Evolutionary conservation across 2,113 vertebrate genomes (phyloP).

Genomic region (Phoxinus phoxinus): DNA sequence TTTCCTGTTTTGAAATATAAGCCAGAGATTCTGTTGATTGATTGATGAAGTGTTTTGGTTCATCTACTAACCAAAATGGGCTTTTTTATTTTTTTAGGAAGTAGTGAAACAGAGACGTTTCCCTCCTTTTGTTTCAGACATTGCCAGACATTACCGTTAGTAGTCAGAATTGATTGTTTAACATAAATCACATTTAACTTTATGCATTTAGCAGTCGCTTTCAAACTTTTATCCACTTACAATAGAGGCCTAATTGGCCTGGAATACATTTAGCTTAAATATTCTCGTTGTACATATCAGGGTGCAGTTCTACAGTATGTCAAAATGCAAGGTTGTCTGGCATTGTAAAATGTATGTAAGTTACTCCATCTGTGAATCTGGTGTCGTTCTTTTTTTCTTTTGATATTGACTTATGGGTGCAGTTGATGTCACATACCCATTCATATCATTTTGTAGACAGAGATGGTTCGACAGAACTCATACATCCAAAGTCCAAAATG

Average conservation of each 20-base stretch:
- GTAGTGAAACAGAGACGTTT: not conserved
- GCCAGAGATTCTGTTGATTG: not conserved
- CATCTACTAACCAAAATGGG: conserved; percentile 3
- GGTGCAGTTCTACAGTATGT: conserved; percentile 53
- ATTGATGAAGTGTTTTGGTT: not conserved
- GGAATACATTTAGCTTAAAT: not conserved
- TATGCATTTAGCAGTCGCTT: not conserved
- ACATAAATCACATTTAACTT: not conserved
- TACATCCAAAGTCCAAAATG: not conserved
- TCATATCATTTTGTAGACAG: not conserved
- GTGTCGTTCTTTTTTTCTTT: not conserved
- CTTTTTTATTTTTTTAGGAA: not conserved
- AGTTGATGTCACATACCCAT: conserved; percentile 7
- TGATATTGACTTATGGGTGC: conserved; percentile 2
- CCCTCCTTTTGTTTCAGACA: not conserved
- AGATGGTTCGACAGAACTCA: not conserved
- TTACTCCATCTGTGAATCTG: conserved; percentile 58
- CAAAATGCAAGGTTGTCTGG: conserved; percentile 61
- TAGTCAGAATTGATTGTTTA: not conserved
- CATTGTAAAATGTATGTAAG: conserved; percentile 47
- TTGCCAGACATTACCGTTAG: not conserved
- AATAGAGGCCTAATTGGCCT: not conserved
- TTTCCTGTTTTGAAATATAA: conserved; percentile 14
- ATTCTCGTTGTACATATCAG: conserved; percentile 36
- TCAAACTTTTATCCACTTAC: not conserved